Percentiles rank a stretch among this genome's conserved stretches.
Evolutionary conservation across 2,797 vertebrate genomes (phyloP).

Genomic region (Chelmon rostratus): DNA sequence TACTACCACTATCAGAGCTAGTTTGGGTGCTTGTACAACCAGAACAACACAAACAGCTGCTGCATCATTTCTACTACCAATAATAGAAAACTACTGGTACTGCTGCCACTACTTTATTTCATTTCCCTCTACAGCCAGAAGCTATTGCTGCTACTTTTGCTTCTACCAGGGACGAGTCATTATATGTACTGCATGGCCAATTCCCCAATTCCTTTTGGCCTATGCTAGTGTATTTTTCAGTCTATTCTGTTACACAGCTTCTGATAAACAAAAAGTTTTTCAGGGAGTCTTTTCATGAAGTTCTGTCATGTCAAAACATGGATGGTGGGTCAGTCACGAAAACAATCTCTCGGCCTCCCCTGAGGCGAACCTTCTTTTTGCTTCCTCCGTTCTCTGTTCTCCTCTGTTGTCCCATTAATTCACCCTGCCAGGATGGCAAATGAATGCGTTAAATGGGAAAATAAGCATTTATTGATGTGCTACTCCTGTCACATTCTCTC

Average conservation of each 20-base stretch:
- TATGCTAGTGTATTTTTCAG: background rate
- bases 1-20: too few species aligned
- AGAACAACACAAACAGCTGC: background rate
- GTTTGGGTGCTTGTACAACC: background rate
- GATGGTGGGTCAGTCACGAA: constrained; percentile 2
- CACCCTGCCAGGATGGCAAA: constrained; percentile 35
- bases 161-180: background rate
- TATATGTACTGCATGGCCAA: background rate
- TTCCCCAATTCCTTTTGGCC: background rate
- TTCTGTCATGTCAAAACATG: constrained; percentile 16
- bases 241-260: background rate
- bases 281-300: background rate
- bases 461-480: constrained; percentile 42
- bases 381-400: constrained; percentile 2
- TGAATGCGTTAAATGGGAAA: constrained; percentile 42
- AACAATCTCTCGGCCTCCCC: constrained; percentile 18
- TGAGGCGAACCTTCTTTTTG: constrained; percentile 2
- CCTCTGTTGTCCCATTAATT: constrained; percentile 44
- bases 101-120: background rate
- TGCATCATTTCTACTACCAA: background rate
- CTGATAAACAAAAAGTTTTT: constrained; percentile 5
- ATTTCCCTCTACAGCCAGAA: background rate
- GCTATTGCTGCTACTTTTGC: background rate
- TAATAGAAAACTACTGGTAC: background rate
- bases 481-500: constrained; percentile 20